phyloP scores from a whole-genome alignment of 2,888 invertebrate genomes.

The Cephonodes hylas region DNA sequence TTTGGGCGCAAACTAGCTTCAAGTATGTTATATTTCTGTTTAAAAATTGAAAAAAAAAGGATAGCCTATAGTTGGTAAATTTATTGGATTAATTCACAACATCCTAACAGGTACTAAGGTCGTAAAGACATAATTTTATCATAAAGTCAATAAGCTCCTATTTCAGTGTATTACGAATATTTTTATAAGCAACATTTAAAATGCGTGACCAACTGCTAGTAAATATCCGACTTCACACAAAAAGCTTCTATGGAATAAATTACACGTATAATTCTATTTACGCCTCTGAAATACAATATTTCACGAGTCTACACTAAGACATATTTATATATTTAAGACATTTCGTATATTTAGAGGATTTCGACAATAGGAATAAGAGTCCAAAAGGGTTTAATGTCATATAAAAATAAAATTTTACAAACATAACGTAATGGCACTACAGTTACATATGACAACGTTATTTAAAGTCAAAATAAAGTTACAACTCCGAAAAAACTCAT shows the following conservation, averaged over 20 bases:
- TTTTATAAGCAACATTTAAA: neutral
- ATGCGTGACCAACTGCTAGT: neutral
- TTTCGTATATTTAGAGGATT: too few species aligned
- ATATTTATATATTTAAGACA: neutral
- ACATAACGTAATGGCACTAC: constrained; percentile 20
- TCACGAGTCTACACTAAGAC: neutral
- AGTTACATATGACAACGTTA: constrained; percentile 13
- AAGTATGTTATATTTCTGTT: neutral
- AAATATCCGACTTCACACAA: neutral
- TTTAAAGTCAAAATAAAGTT: neutral
- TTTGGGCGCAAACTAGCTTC: neutral
- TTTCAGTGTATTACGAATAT: neutral
- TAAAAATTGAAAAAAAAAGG: neutral
- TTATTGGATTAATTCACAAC: neutral
- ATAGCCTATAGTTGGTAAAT: neutral
- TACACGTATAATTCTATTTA: neutral
- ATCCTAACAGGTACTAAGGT: neutral
- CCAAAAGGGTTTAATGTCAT: neutral
- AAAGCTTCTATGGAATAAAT: neutral
- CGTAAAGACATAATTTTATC: neutral
- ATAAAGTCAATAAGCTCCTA: neutral
- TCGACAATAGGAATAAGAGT: neutral
- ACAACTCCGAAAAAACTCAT: neutral
- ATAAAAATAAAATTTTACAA: constrained; percentile 18
- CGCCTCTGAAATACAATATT: neutral